Evolutionary conservation across 1,140 invertebrate genomes (phyloP).

Genomic region (Eciton burchellii): DNA sequence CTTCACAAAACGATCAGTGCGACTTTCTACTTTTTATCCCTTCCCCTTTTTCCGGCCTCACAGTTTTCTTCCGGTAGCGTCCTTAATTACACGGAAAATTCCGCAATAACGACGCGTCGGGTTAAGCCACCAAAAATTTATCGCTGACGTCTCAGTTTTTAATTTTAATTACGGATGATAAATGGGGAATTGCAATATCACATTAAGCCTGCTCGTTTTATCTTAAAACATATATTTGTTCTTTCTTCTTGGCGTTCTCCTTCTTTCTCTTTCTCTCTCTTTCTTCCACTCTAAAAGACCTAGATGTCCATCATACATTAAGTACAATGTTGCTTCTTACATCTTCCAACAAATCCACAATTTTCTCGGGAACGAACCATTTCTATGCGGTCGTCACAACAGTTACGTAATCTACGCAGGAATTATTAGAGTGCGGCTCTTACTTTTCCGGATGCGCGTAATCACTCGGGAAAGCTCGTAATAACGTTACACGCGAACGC

Average conservation of each 20-base stretch:
- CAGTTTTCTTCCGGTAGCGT: not conserved
- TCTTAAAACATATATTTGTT: not conserved
- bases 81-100: constrained; percentile 45
- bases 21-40: not conserved
- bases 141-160: not conserved
- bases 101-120: not conserved
- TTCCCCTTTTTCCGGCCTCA: not conserved
- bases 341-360: not conserved
- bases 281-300: not conserved
- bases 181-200: not conserved
- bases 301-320: not conserved
- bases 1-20: constrained; percentile 1
- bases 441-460: constrained; percentile 10
- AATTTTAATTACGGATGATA: not conserved
- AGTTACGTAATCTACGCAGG: constrained; percentile 1
- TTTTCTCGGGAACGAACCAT: not conserved
- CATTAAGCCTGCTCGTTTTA: not conserved
- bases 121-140: constrained; percentile 21
- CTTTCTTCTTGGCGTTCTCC: no score
- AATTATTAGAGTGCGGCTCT: not conserved
- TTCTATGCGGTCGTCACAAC: not conserved
- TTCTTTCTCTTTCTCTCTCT: no score
- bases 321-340: not conserved
- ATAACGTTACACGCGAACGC: constrained; percentile 25
- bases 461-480: not conserved